phyloP scores from a whole-genome alignment of 2,113 vertebrate species.

The Sterrhoptilus dennistouni region DNA sequence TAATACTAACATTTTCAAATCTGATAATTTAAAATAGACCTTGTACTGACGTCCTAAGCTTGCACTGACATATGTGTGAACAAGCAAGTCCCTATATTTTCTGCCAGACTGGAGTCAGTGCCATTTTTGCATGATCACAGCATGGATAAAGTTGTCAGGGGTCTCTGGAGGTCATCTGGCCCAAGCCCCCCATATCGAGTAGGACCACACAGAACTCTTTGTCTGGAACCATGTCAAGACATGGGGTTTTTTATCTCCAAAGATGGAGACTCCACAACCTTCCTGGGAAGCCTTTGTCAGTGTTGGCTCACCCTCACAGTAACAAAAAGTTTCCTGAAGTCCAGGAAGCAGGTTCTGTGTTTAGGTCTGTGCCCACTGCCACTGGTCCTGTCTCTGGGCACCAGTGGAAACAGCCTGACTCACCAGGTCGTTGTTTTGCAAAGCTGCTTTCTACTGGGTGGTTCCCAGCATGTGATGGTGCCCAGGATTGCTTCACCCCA shows the following conservation, averaged over 20 bases:
- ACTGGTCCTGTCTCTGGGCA: not conserved
- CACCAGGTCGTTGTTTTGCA: not conserved
- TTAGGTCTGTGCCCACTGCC: not conserved
- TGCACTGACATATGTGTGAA: not conserved
- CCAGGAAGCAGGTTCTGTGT: not conserved
- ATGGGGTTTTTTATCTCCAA: not conserved
- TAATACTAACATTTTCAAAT: not conserved
- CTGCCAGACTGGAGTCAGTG: not conserved
- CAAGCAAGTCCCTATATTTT: not conserved
- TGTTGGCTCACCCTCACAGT: not conserved
- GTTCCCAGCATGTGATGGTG: not conserved
- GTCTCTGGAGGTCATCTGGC: not conserved
- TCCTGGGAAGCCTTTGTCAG: not conserved
- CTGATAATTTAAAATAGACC: not conserved
- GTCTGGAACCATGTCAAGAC: not conserved
- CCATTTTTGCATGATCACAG: not conserved
- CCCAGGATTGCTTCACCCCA: not conserved
- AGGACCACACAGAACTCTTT: not conserved
- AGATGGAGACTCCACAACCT: not conserved
- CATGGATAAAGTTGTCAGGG: not conserved
- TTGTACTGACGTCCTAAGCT: not conserved
- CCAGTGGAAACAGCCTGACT: not conserved
- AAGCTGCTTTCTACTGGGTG: not conserved
- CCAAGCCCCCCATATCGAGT: rapidly evolving
- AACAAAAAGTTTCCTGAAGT: not conserved